phyloP scores from a whole-genome alignment of 2,113 vertebrate species.

The Hipposideros armiger region DNA sequence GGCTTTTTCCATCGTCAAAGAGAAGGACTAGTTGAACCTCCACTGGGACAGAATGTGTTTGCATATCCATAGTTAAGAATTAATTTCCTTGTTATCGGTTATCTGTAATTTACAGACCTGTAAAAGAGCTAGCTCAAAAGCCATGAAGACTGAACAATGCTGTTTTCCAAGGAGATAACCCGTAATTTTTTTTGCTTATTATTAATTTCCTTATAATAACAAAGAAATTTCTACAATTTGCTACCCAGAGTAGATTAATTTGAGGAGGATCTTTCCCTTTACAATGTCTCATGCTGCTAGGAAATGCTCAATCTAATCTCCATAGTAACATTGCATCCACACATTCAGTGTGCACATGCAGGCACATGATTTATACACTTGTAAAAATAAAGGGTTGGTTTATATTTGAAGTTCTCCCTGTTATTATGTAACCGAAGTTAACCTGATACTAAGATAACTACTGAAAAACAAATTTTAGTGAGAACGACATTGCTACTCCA shows the following conservation, averaged over 20 bases:
- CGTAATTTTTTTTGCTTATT: neutral
- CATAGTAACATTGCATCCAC: neutral
- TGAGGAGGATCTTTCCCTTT: neutral
- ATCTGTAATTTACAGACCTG: neutral
- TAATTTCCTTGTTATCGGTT: conserved; percentile 31
- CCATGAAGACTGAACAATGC: neutral
- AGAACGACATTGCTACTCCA: neutral
- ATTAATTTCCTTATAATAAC: conserved; percentile 23
- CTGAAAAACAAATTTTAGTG: neutral
- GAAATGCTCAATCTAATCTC: conserved; percentile 17
- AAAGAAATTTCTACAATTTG: conserved; percentile 9
- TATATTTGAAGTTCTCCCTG: neutral
- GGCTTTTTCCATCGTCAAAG: neutral
- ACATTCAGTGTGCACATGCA: neutral
- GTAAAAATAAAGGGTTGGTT: conserved; percentile 15
- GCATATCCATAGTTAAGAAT: neutral
- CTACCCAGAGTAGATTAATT: conserved; percentile 2
- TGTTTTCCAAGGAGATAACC: neutral
- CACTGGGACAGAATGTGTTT: conserved; percentile 2
- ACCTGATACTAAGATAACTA: neutral
- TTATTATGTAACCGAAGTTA: conserved; percentile 43
- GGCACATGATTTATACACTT: neutral
- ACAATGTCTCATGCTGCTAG: neutral
- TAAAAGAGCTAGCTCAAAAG: conserved; percentile 5
- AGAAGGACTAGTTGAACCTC: neutral